phyloP scores from a whole-genome alignment of 2,888 invertebrate genomes.

The Lasioglossum villosulum region DNA sequence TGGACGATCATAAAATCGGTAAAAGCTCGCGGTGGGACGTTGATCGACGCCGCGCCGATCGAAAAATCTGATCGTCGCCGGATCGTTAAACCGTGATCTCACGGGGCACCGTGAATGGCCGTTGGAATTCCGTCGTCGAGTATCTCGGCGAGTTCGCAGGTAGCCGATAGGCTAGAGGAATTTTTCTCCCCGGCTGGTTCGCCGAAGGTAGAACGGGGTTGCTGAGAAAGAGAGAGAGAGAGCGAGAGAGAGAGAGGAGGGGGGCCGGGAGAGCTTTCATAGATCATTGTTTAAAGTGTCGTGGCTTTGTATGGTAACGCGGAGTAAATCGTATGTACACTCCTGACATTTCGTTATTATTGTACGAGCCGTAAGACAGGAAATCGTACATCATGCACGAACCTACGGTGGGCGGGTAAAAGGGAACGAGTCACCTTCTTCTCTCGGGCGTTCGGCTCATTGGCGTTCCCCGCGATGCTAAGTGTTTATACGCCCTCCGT shows the following conservation, averaged over 20 bases:
- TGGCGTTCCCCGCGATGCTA: conserved; percentile 64
- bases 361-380: conserved; percentile 72
- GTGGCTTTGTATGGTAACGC: conserved; percentile 71
- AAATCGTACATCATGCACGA: conserved; percentile 74
- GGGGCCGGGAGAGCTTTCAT: conserved; percentile 52
- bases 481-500: conserved; percentile 63
- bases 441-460: conserved; percentile 64
- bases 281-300: conserved; percentile 71
- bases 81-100: neutral
- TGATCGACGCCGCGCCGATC: neutral
- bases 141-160: conserved; percentile 45
- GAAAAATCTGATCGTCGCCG: neutral
- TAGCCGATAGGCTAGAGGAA: conserved; percentile 38
- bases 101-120: neutral
- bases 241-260: neutral
- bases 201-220: neutral
- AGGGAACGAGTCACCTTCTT: conserved; percentile 73
- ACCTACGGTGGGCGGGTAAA: conserved; percentile 74
- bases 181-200: conserved; percentile 16
- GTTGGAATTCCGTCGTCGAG: conserved; percentile 26
- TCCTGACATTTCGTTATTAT: conserved; percentile 75
- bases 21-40: neutral
- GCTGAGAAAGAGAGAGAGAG: neutral
- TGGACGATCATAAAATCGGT: neutral
- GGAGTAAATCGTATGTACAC: conserved; percentile 72